phyloP scores from a whole-genome alignment of 2,888 invertebrate genomes.

The Drosophila stalkeri region DNA sequence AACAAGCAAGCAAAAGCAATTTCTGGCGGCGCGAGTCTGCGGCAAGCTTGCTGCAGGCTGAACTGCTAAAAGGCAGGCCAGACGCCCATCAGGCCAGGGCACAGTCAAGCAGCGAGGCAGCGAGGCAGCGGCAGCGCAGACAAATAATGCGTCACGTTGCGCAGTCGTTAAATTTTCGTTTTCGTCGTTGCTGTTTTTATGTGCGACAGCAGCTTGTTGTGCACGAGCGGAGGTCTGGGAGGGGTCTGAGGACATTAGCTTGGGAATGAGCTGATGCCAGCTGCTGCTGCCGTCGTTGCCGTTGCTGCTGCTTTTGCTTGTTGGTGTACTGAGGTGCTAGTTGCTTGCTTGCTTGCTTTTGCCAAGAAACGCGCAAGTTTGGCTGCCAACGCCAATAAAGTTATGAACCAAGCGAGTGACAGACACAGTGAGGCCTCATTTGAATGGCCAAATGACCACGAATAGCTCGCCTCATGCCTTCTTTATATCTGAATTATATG shows the following conservation, averaged over 20 bases:
- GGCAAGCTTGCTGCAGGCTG: constrained; percentile 70
- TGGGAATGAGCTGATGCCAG: constrained; percentile 47
- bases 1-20: constrained; percentile 70
- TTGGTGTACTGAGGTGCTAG: constrained; percentile 35
- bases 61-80: constrained; percentile 62
- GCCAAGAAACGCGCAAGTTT: constrained; percentile 80
- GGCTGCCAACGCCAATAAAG: constrained; percentile 59
- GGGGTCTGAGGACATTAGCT: constrained; percentile 25
- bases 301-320: not conserved
- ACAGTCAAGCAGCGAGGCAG: constrained; percentile 29
- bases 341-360: constrained; percentile 45
- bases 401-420: constrained; percentile 52
- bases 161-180: constrained; percentile 79
- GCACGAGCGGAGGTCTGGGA: constrained; percentile 7
- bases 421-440: constrained; percentile 35
- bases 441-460: constrained; percentile 18
- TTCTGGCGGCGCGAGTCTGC: constrained; percentile 74
- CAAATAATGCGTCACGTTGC: constrained; percentile 79
- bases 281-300: constrained; percentile 42
- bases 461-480: no score
- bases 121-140: constrained; percentile 57
- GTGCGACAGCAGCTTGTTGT: constrained; percentile 58
- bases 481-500: no score
- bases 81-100: constrained; percentile 54
- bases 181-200: constrained; percentile 75